Conservation (phyloP, 1,140 invertebrate species). For the Eufriesea mexicana region DNA sequence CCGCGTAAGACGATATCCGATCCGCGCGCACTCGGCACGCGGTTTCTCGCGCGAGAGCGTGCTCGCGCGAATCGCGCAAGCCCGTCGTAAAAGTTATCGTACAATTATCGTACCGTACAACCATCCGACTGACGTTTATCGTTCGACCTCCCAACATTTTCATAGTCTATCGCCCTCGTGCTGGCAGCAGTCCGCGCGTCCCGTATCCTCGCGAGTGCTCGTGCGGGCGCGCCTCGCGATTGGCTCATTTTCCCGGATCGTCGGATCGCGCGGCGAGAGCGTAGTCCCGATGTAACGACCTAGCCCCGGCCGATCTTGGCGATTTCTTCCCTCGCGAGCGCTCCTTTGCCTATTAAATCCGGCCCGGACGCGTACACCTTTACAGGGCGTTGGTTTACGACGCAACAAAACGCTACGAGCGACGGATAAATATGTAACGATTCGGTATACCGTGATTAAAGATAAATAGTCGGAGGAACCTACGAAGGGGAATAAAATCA, state of each 20-base stretch:
- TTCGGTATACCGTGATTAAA: not conserved
- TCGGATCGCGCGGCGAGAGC: too few relatives aligned
- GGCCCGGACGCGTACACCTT: too few relatives aligned
- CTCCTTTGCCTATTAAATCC: too few relatives aligned
- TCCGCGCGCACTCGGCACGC: not conserved
- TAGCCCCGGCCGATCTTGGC: too few relatives aligned
- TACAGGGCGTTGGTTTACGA: too few relatives aligned
- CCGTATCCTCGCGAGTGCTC: conserved; percentile 10
- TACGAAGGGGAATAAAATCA: not conserved
- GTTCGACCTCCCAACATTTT: conserved; percentile 56
- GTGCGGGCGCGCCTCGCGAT: not conserved
- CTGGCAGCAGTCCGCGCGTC: not conserved
- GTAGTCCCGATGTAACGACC: too few relatives aligned
- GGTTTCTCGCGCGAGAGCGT: conserved; percentile 46
- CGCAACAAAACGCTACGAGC: not conserved
- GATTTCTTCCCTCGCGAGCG: not conserved
- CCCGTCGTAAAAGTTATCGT: conserved; percentile 59
- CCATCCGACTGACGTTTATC: conserved; percentile 52
- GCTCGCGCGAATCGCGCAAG: conserved; percentile 34
- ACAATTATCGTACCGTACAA: conserved; percentile 60
- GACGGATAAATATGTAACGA: not conserved
- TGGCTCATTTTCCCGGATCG: not conserved
- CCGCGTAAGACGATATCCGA: conserved; percentile 54
- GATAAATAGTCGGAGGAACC: not conserved
- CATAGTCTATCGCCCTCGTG: conserved; percentile 36